Conservation (phyloP, 2,113 vertebrate species). For the Pelvicachromis taeniatus region DNA sequence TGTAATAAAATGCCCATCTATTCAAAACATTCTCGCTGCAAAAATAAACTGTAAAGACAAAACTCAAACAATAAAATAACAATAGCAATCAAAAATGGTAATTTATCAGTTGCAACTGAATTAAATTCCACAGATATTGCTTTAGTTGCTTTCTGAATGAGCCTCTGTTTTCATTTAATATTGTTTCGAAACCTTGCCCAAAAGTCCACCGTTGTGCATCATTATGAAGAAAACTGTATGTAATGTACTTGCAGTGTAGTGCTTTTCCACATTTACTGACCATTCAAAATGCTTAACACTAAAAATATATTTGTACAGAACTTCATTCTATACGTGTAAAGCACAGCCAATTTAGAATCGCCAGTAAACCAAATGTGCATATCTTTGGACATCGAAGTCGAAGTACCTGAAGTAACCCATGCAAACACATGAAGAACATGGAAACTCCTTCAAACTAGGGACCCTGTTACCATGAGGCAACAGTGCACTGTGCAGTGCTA, state of each 20-base stretch:
- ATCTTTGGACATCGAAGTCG: neutral
- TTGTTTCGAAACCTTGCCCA: neutral
- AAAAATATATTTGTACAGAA: neutral
- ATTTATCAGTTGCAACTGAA: neutral
- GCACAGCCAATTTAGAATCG: neutral
- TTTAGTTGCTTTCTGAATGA: neutral
- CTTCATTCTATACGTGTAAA: neutral
- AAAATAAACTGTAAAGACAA: neutral
- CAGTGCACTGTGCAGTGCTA: neutral
- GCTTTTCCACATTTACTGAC: neutral
- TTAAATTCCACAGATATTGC: neutral
- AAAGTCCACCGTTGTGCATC: fast-evolving
- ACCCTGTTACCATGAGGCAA: neutral
- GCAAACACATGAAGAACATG: neutral
- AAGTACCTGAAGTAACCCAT: neutral
- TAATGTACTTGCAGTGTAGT: neutral
- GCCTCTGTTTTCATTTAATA: neutral
- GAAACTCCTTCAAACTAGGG: neutral
- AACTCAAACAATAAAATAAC: neutral
- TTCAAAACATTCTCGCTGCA: neutral
- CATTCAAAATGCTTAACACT: neutral
- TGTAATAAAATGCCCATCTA: neutral
- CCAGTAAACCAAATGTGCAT: neutral
- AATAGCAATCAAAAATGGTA: neutral
- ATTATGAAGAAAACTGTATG: neutral